These are phyloP conservation scores for Melopsittacus undulatus DNA, from an alignment of 2,797 vertebrate species.

Conservation along the genomic window DNA sequence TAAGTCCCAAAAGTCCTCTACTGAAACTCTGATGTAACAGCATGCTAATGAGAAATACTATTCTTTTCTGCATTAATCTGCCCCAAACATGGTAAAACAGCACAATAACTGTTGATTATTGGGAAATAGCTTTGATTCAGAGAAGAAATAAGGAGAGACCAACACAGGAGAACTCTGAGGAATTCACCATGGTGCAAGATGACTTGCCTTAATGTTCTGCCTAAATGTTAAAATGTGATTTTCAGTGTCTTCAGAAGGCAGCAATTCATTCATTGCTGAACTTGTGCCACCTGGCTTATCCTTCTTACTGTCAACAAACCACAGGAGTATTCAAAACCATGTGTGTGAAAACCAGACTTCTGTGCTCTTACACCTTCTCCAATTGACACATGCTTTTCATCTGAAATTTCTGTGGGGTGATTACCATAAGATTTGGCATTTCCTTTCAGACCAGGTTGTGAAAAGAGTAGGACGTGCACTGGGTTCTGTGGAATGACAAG, in stretches of 20 bases:
- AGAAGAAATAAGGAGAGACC: neutral
- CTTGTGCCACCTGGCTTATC: neutral
- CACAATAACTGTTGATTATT: neutral
- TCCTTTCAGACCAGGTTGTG: neutral
- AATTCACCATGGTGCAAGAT: neutral
- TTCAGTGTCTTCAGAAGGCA: neutral
- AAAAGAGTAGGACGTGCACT: neutral
- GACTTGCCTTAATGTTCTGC: neutral
- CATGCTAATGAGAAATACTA: neutral
- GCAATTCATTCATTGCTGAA: neutral
- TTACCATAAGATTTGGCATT: neutral
- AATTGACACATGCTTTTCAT: neutral
- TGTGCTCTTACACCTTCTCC: neutral
- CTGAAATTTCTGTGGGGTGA: neutral
- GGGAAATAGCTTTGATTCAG: neutral
- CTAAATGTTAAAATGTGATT: neutral
- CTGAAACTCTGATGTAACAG: neutral
- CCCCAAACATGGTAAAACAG: neutral
- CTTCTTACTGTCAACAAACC: neutral
- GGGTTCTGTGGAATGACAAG: neutral
- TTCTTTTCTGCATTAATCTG: neutral
- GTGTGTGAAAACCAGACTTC: neutral
- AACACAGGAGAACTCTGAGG: neutral
- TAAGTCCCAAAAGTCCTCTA: neutral
- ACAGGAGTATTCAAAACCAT: neutral